These are phyloP conservation scores for Globia sparganii DNA, from an alignment of 2,888 invertebrate species.

Conservation along the genomic window DNA sequence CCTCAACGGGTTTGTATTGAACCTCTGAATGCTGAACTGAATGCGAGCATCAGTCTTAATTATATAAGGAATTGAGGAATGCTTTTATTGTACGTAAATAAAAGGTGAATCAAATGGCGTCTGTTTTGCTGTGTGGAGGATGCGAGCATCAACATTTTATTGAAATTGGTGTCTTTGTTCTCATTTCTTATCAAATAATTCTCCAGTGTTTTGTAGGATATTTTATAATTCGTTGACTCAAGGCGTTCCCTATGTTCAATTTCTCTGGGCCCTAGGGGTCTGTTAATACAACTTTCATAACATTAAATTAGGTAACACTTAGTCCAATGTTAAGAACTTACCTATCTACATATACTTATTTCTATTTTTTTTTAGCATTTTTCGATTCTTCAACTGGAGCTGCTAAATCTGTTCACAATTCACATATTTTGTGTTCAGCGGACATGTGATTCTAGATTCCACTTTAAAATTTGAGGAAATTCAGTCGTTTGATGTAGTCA, in stretches of 20 bases:
- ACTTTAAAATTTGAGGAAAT: neutral
- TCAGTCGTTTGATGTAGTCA: neutral
- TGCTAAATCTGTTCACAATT: neutral
- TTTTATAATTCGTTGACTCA: neutral
- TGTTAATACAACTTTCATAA: neutral
- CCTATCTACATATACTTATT: neutral
- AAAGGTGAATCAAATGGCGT: slow-evolving; percentile 62
- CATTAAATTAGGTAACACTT: neutral
- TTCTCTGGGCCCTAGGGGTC: neutral
- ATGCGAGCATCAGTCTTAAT: slow-evolving; percentile 58
- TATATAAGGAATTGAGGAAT: slow-evolving; percentile 60
- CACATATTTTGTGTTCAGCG: neutral
- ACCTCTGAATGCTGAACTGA: slow-evolving; percentile 58
- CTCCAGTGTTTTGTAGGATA: neutral
- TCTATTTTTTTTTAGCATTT: neutral
- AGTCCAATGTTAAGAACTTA: neutral
- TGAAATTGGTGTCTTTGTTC: slow-evolving; percentile 40
- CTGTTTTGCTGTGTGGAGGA: slow-evolving; percentile 48
- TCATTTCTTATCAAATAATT: neutral
- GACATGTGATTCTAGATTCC: neutral
- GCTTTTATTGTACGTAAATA: slow-evolving; percentile 56
- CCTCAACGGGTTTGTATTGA: slow-evolving; percentile 60
- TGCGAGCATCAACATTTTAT: slow-evolving; percentile 44
- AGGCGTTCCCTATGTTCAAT: neutral
- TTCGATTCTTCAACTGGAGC: neutral